These are phyloP conservation scores for Cistogaster globosa DNA, from an alignment of 2,888 invertebrate species.

Conservation along the genomic window DNA sequence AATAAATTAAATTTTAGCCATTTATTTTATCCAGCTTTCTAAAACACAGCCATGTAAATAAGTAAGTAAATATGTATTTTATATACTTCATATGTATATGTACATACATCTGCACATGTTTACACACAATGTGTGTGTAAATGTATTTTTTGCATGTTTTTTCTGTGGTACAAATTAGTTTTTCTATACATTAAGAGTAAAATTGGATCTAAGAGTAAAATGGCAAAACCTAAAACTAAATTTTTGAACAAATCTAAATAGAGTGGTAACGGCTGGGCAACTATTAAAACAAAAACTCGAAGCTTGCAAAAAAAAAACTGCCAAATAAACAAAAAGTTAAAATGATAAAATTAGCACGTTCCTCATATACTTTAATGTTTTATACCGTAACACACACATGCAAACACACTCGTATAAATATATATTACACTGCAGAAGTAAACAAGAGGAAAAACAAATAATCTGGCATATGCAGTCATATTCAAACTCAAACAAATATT, in stretches of 20 bases:
- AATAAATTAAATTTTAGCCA: conserved; percentile 51
- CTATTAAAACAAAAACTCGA: conserved; percentile 1
- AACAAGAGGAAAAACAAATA: background rate
- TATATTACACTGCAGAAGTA: background rate
- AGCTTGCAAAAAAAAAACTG: conserved; percentile 45
- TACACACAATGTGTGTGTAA: background rate
- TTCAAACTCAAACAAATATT: background rate
- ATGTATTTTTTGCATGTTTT: background rate
- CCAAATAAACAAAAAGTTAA: conserved; percentile 65
- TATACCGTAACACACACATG: background rate
- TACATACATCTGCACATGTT: too few relatives aligned
- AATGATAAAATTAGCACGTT: conserved; percentile 71
- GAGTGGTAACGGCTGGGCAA: conserved; percentile 13
- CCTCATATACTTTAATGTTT: conserved; percentile 1
- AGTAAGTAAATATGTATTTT: background rate
- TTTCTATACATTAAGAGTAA: conserved; percentile 24
- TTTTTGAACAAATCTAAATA: conserved; percentile 26
- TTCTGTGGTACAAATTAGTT: conserved; percentile 41
- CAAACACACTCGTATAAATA: background rate
- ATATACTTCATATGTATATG: background rate
- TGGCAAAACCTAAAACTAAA: conserved; percentile 9
- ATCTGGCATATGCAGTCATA: conserved; percentile 7
- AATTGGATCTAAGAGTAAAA: background rate
- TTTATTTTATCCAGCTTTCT: conserved; percentile 18
- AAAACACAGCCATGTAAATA: background rate